Conservation (phyloP, 2,797 vertebrate genomes). For the Cephalopachus bancanus region DNA sequence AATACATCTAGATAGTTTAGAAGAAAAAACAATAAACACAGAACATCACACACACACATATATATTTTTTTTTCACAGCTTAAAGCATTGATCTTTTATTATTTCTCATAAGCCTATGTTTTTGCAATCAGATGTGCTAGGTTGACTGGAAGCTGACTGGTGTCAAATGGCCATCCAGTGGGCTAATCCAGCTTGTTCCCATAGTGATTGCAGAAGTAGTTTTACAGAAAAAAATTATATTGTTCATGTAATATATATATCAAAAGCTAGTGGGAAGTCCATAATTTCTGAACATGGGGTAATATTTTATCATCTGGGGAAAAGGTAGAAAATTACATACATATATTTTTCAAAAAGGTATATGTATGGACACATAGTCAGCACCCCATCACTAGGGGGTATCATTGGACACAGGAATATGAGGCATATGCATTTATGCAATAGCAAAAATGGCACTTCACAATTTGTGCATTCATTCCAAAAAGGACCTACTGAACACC, state of each 20-base stretch:
- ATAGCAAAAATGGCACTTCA: background rate
- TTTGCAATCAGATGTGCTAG: too few relatives aligned
- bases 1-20: background rate
- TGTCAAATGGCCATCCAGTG: too few relatives aligned
- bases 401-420: background rate
- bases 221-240: background rate
- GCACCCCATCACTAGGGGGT: background rate
- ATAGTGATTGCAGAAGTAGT: background rate
- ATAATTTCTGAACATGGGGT: background rate
- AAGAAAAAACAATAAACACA: background rate
- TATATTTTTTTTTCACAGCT: background rate
- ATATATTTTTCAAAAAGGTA: background rate
- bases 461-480: background rate
- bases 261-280: background rate
- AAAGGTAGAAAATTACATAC: background rate
- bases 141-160: too few relatives aligned
- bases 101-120: too few relatives aligned
- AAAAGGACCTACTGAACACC: background rate
- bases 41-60: background rate
- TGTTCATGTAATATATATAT: background rate
- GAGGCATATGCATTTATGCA: accelerated
- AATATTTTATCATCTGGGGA: background rate
- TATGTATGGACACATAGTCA: too few relatives aligned
- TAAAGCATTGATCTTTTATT: too few relatives aligned
- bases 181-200: too few relatives aligned